Conservation (phyloP, 2,797 vertebrate species). For the Siniperca scherzeri region DNA sequence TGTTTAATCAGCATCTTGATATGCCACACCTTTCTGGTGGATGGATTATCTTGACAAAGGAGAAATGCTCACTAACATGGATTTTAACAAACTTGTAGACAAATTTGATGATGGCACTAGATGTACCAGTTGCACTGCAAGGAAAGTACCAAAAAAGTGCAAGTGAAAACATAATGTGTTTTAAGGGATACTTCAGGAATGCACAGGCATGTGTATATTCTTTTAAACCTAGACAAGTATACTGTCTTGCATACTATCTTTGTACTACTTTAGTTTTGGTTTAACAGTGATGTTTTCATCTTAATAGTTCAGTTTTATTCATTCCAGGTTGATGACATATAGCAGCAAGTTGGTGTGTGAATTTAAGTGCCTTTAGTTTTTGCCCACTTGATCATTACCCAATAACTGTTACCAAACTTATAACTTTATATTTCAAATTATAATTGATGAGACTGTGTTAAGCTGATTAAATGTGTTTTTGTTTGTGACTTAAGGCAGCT, state of each 20-base stretch:
- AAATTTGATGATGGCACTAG: no score
- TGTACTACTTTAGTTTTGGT: neutral
- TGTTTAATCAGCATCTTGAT: no score
- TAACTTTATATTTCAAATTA: neutral
- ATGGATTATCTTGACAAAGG: no score
- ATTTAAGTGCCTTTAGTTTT: neutral
- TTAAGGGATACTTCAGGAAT: neutral
- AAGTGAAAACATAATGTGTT: no score
- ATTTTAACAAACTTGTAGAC: no score
- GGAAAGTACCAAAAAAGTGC: no score
- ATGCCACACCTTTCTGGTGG: no score
- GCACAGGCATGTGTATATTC: neutral
- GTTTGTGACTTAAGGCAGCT: slow-evolving; percentile 35
- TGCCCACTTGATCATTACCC: neutral
- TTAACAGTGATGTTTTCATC: neutral
- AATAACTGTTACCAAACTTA: neutral
- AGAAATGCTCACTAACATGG: no score
- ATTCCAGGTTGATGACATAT: neutral
- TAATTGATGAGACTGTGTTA: neutral
- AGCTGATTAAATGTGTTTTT: slow-evolving; percentile 24
- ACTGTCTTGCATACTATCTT: neutral
- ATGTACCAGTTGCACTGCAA: neutral
- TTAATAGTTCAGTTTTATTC: neutral
- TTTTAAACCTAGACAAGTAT: neutral
- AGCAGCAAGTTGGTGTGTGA: neutral